A percentile compares a stretch with the other conserved stretches of the same genome.
These are phyloP conservation scores for Platycnemis pennipes DNA, from an alignment of 2,888 invertebrate genomes.

Conservation along the genomic window DNA sequence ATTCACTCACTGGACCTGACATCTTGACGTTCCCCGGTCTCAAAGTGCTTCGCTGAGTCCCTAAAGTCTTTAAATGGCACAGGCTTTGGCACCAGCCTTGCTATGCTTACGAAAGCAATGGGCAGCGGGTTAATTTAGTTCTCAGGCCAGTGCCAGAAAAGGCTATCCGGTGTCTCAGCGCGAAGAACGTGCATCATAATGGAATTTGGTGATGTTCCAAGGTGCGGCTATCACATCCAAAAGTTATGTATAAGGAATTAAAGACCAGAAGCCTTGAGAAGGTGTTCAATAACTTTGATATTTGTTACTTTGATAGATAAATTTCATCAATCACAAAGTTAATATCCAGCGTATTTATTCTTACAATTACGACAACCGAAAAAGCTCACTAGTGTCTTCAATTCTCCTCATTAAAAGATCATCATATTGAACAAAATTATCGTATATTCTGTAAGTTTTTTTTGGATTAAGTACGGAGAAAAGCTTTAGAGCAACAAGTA, in stretches of 20 bases:
- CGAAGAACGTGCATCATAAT: background rate
- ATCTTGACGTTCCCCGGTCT: background rate
- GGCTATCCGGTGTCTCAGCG: background rate
- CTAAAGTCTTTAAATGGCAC: background rate
- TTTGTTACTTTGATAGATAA: background rate
- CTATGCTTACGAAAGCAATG: constrained; percentile 39
- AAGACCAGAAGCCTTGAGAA: background rate
- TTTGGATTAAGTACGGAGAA: too few relatives aligned
- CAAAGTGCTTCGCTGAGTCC: background rate
- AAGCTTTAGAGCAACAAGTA: too few relatives aligned
- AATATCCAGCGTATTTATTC: too few relatives aligned
- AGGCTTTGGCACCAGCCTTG: background rate
- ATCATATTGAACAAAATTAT: too few relatives aligned
- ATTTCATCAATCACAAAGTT: background rate
- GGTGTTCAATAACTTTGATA: background rate
- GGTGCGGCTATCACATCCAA: background rate
- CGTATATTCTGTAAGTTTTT: too few relatives aligned
- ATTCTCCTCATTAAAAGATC: too few relatives aligned
- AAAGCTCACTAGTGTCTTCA: too few relatives aligned
- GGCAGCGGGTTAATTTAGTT: constrained; percentile 42
- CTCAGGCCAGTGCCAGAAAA: background rate
- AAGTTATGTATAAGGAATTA: background rate
- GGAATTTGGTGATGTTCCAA: background rate
- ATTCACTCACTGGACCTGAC: background rate
- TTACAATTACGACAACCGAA: too few relatives aligned